A percentile compares a stretch with the other conserved stretches of the same genome.
Evolutionary conservation across 2,797 vertebrate genomes (phyloP).

Genomic region (Ctenopoma kingsleyae): DNA sequence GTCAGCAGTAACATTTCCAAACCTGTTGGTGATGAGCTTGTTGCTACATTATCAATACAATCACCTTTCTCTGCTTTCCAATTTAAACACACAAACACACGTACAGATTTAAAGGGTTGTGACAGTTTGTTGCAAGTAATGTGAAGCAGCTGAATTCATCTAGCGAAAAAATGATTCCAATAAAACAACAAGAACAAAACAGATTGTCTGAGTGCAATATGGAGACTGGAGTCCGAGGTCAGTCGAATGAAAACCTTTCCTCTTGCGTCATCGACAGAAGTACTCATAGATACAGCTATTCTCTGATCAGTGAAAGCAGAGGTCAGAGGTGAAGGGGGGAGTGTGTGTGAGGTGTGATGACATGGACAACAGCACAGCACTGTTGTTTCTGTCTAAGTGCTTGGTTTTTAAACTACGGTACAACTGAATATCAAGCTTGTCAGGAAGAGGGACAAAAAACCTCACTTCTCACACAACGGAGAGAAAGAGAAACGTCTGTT

Average conservation of each 20-base stretch:
- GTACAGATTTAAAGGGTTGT: constrained; percentile 46
- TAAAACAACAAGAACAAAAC: constrained; percentile 47
- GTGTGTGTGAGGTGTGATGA: neutral
- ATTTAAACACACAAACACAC: constrained; percentile 1
- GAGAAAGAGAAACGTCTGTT: neutral
- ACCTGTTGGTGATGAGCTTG: constrained; percentile 17
- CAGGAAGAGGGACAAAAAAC: neutral
- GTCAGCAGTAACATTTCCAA: constrained; percentile 62
- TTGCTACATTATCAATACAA: constrained; percentile 39
- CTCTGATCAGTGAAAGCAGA: neutral
- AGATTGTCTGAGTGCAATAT: constrained; percentile 88
- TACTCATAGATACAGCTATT: constrained; percentile 6
- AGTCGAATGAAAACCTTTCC: constrained; percentile 17
- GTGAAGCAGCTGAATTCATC: constrained; percentile 22
- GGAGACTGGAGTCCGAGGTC: constrained; percentile 29
- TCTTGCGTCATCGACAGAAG: neutral
- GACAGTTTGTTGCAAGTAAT: neutral
- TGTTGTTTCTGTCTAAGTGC: neutral
- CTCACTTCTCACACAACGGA: too few species aligned
- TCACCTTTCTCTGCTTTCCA: neutral
- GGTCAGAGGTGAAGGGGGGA: neutral
- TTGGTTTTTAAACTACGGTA: neutral
- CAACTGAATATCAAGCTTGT: neutral
- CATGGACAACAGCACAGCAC: constrained; percentile 1
- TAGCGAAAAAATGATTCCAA: neutral